These are phyloP conservation scores for Acanthis flammea DNA, from an alignment of 2,797 vertebrate species.

Conservation along the genomic window DNA sequence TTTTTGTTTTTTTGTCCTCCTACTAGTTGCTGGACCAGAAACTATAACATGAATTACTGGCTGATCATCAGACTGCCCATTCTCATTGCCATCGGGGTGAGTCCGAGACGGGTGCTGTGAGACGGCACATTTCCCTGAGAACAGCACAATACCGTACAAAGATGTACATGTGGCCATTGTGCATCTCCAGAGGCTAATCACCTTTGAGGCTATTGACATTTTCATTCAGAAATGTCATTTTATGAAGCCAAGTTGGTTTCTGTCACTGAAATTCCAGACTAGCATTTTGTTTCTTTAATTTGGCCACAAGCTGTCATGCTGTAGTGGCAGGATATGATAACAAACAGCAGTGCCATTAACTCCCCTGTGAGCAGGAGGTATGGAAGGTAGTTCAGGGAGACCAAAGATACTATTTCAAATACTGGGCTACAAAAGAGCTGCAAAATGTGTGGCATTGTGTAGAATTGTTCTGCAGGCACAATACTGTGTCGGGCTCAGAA, in stretches of 20 bases:
- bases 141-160: background rate
- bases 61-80: slow-evolving; percentile 95
- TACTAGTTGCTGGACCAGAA: slow-evolving; percentile 92
- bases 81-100: slow-evolving; percentile 91
- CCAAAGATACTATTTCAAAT: background rate
- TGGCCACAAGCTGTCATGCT: background rate
- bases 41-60: slow-evolving; percentile 97
- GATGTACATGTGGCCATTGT: background rate
- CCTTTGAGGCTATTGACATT: background rate
- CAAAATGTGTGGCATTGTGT: background rate
- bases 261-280: background rate
- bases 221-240: slow-evolving; percentile 8
- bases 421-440: background rate
- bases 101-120: background rate
- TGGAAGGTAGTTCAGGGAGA: background rate
- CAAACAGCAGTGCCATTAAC: background rate
- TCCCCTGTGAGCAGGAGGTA: background rate
- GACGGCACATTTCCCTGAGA: background rate
- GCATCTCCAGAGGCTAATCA: background rate
- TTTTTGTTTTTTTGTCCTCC: background rate
- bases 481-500: background rate
- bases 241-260: background rate
- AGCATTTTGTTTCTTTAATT: background rate
- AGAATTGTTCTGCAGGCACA: background rate
- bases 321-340: background rate